Evolutionary conservation across 92 coral and sea anemone genomes (phyloP), one percentile per base, ranked within the genome.

Genomic region (Epizoanthus fatuus): DNA sequence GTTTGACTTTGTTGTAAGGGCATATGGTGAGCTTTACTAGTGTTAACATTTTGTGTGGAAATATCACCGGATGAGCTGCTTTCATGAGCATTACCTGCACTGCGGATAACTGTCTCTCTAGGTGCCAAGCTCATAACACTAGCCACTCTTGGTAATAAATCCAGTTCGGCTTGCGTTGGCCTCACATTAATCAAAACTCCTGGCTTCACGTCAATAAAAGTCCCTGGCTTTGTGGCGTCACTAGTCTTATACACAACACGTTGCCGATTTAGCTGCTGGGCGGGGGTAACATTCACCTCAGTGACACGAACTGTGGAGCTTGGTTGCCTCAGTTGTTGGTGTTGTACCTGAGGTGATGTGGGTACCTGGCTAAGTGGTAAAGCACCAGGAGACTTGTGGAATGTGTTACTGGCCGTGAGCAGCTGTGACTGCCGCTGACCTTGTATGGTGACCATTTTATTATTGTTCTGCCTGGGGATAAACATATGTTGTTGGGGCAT

Each of bases 41-140:
- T 59, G 13, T 51, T 5, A 15, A 42, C 9, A 5, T 58, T 10
- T 35, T 20, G 39, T 20, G 40, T 7, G 13, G 12, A 8, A 39
- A 3, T 16, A 17, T 19, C 20, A 15, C 22, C 13, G 10, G 81
- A 56, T 16, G 67, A 38, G 17, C 53, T 22, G 57, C 14, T 45
- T 11, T 57, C 39, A 17, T 0, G 16, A 8, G 1, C 17, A 39
- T 60, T 77, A 51, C 44, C 69, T 20, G 35, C 1, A 12, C 49
- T 29, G 39, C 14, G 38, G 17, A 38, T 14, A 7, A n/a, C 15
- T 25, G 52, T 35, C 25, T 77, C 58, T 16, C 29, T 51, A 4
- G 82, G 82, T 16, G 82, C 82, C 51, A 77, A 47, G 20, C 82
- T 77, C 5, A 77, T 14, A 39, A 77, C 82, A 77, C 70, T 77